Percentiles rank a stretch among this genome's conserved stretches.
These are phyloP conservation scores for Leucoraja ocellata DNA, from an alignment of 2,797 vertebrate genomes.

Conservation along the genomic window DNA sequence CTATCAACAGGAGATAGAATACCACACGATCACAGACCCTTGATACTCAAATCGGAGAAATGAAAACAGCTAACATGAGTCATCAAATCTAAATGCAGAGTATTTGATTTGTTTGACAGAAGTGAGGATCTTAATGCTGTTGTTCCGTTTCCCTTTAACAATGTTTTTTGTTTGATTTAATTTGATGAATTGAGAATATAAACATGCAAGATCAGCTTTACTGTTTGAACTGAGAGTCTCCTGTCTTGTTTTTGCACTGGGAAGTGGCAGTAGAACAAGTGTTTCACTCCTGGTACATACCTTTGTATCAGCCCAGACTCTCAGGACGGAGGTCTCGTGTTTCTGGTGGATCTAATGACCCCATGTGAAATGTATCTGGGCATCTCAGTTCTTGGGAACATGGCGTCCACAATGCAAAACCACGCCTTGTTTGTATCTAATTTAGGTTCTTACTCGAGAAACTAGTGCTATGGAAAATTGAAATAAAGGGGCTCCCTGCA, in stretches of 20 bases:
- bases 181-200: not conserved
- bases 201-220: conserved; percentile 12
- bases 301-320: not conserved
- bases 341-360: not conserved
- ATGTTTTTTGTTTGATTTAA: conserved; percentile 21
- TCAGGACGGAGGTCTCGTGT: not conserved
- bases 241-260: conserved; percentile 25
- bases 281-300: conserved; percentile 9
- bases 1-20: not conserved
- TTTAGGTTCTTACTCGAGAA: not conserved
- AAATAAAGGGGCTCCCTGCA: not conserved
- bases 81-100: not conserved
- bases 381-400: not conserved
- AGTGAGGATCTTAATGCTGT: not conserved
- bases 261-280: not conserved
- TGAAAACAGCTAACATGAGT: not conserved
- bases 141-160: not conserved
- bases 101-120: not conserved
- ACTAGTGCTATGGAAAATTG: not conserved
- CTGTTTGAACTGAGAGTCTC: conserved; percentile 30
- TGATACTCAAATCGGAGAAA: not conserved
- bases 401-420: not conserved
- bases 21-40: not conserved
- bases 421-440: not conserved
- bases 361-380: not conserved